Conservation (phyloP, 1,140 invertebrate genomes). For the Eriosoma lanigerum region DNA sequence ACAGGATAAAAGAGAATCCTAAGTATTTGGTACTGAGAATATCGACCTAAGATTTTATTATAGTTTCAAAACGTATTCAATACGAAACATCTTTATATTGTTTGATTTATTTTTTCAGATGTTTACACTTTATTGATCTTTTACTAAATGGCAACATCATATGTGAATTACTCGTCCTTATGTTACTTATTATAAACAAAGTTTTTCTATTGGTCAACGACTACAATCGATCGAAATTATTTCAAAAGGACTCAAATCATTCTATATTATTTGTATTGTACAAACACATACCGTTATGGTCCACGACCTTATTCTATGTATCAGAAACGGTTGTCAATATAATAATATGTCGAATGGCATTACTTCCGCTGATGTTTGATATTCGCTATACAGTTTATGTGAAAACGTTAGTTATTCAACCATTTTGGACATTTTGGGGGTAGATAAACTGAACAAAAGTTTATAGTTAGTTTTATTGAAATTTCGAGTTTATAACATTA, state of each 20-base stretch:
- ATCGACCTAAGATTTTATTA: too few species aligned
- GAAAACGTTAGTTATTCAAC: too few species aligned
- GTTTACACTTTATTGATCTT: slow-evolving; percentile 16
- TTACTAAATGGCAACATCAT: background rate
- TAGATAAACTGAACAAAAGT: too few species aligned
- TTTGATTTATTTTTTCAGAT: slow-evolving; percentile 14
- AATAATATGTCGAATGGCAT: background rate
- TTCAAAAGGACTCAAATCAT: background rate
- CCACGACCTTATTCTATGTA: background rate
- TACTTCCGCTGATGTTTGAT: background rate
- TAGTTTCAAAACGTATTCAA: background rate
- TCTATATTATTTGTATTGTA: background rate
- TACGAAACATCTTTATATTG: slow-evolving; percentile 5
- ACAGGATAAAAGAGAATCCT: too few species aligned
- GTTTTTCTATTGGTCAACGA: slow-evolving; percentile 14
- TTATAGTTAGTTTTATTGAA: too few species aligned
- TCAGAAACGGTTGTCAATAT: slow-evolving; percentile 10
- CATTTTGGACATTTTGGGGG: too few species aligned
- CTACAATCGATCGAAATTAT: background rate
- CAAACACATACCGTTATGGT: slow-evolving; percentile 1
- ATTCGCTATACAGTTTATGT: background rate
- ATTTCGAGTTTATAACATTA: too few species aligned
- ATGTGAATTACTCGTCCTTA: background rate
- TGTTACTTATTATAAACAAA: background rate
- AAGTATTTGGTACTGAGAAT: too few species aligned